These are phyloP conservation scores for Xerus inauris DNA, from an alignment of 2,113 vertebrate genomes.

Conservation along the genomic window DNA sequence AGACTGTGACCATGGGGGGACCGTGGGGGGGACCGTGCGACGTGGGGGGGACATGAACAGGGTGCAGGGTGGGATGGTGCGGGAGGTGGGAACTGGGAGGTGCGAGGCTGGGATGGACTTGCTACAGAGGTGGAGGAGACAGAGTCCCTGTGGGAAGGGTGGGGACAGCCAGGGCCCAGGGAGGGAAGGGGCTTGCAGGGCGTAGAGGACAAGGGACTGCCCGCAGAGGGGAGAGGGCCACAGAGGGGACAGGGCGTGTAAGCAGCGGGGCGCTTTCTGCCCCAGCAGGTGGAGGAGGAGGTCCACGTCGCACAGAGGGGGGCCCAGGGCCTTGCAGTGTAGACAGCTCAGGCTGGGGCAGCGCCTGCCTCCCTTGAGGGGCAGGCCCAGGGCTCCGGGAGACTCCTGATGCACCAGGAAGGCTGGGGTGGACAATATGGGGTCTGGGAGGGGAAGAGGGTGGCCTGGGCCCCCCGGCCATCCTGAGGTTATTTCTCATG, in stretches of 20 bases:
- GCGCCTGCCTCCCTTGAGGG: background rate
- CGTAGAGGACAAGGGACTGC: accelerated
- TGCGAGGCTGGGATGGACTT: no score
- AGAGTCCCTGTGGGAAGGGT: background rate
- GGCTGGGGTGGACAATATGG: background rate
- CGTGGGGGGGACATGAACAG: no score
- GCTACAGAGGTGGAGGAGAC: no score
- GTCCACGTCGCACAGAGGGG: background rate
- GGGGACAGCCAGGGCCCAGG: no score
- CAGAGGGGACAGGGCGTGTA: no score
- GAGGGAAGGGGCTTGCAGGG: background rate
- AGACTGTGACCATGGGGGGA: accelerated
- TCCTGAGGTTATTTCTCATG: background rate
- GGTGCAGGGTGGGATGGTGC: no score
- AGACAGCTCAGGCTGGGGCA: background rate
- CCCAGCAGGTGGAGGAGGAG: background rate
- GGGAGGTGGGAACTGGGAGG: background rate
- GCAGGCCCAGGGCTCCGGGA: background rate
- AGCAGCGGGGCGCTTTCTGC: no score
- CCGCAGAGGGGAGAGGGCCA: background rate
- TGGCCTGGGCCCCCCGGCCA: background rate
- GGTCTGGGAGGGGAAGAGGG: background rate
- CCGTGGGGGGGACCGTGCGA: no score
- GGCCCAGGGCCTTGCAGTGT: no score
- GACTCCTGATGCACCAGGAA: background rate